Conservation (phyloP, 2,113 vertebrate species). For the Talpa occidentalis region DNA sequence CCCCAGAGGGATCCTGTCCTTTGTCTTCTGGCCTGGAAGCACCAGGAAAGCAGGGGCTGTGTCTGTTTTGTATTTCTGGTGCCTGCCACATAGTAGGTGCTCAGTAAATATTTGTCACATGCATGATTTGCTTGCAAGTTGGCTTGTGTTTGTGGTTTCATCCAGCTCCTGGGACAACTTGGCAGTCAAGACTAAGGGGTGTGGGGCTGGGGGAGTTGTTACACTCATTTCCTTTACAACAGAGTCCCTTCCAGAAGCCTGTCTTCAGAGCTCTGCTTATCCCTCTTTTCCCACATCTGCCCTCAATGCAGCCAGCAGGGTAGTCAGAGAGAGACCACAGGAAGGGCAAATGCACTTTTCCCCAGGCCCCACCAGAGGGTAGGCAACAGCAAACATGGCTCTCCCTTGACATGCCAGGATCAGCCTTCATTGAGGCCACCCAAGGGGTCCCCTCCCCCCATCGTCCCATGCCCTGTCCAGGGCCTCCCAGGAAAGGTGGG, state of each 20-base stretch:
- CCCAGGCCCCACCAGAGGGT: neutral
- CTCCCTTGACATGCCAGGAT: neutral
- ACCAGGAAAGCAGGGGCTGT: neutral
- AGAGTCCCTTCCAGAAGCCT: neutral
- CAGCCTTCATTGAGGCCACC: neutral
- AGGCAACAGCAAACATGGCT: neutral
- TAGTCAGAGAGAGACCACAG: neutral
- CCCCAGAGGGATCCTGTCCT: neutral
- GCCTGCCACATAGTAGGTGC: neutral
- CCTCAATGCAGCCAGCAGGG: too few species aligned
- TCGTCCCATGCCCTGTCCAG: accelerated
- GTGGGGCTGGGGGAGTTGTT: neutral
- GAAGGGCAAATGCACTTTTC: neutral
- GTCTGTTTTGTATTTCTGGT: neutral
- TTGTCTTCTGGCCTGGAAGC: neutral
- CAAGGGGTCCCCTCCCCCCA: neutral
- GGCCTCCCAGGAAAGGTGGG: neutral
- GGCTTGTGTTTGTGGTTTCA: neutral
- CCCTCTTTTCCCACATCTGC: neutral
- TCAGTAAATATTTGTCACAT: neutral
- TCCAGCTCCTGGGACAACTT: neutral
- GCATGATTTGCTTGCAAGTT: neutral
- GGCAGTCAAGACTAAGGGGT: neutral
- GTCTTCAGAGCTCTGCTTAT: neutral
- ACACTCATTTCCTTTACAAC: neutral